phyloP scores from a whole-genome alignment of 2,797 vertebrate genomes.

The Coluber constrictor region DNA sequence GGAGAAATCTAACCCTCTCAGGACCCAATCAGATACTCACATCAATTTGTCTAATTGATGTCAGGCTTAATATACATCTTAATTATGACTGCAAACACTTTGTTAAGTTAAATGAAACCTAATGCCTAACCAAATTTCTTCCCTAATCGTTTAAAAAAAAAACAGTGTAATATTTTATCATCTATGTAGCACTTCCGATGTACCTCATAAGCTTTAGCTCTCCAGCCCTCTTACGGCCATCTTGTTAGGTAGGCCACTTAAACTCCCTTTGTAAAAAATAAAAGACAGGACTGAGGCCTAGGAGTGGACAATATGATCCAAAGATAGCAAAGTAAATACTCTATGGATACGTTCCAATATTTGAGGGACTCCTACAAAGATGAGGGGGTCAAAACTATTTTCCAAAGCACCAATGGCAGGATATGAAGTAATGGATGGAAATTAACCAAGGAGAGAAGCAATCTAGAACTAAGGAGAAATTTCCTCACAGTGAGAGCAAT shows the following conservation, averaged over 20 bases:
- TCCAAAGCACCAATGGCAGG: not conserved
- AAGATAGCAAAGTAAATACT: not conserved
- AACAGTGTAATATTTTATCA: conserved; percentile 21
- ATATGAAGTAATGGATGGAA: not conserved
- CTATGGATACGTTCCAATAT: not conserved
- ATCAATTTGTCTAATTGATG: conserved; percentile 70
- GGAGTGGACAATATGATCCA: not conserved
- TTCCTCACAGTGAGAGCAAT: not conserved
- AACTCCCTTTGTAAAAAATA: not conserved
- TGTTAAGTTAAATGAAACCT: conserved; percentile 58
- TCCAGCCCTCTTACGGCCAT: not conserved
- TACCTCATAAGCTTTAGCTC: not conserved
- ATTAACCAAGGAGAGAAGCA: not conserved
- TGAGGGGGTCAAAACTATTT: not conserved
- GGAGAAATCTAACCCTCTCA: conserved; percentile 58
- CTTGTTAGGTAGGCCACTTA: not conserved
- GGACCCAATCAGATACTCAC: conserved; percentile 61
- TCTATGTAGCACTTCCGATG: not conserved
- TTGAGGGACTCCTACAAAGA: not conserved
- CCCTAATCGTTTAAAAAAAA: not conserved
- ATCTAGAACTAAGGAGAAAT: not conserved
- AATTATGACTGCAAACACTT: conserved; percentile 66
- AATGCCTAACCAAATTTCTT: conserved; percentile 41
- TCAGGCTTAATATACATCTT: conserved; percentile 62
- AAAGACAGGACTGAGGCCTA: not conserved